Evolutionary conservation across 2,888 invertebrate species (phyloP), one percentile per base, ranked within the genome.

Genomic region (Alloplasta piceator): DNA sequence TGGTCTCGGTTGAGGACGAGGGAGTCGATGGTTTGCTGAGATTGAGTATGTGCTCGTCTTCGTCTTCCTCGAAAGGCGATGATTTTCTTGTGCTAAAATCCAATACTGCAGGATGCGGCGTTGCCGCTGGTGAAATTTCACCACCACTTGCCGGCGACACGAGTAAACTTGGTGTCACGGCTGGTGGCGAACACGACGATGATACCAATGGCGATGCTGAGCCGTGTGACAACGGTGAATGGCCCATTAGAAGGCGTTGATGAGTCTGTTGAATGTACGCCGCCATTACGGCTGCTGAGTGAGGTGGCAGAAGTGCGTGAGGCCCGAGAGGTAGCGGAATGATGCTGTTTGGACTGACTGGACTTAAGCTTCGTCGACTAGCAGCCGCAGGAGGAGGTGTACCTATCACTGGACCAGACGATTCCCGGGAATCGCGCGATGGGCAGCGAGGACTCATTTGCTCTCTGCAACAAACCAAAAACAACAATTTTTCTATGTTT

Each of bases 51-150:
- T 96, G 96, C 82, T 94, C 94, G 52, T 95, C 95, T 75, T 94
- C 94, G 64, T 94, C 94, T 50, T 93, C 93, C 36, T 94, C 94
- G 26, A 78, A 94, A 87, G 78, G 93, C 91, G 86, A 94, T 91
- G 78, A 94, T 93, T 87, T 94, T 89, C 96, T 96, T 39, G 96
- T 95, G 92, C 97, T 97, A 89, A 97, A 98, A 92, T 98, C 97
- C 73, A 98, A 93, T 46, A 96, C 96, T 1, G 94, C 94, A 43
- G 95, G 91, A 41, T 91, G 75, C 4, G 91, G 91, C 0, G 92
- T 92, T 2, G 91, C 89, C 6, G 89, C 87, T 0, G 92, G 92
- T 12, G 92, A 92, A 4, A 89, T 86, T 10, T 92, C 94, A 52
- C 93, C 93, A 82, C 94, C 94, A 60, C 92, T 93, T 48, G 93